Evolutionary conservation across 35 echinoderm and acorn worm genomes (phyloP).

Genomic region (Apostichopus californicus): DNA sequence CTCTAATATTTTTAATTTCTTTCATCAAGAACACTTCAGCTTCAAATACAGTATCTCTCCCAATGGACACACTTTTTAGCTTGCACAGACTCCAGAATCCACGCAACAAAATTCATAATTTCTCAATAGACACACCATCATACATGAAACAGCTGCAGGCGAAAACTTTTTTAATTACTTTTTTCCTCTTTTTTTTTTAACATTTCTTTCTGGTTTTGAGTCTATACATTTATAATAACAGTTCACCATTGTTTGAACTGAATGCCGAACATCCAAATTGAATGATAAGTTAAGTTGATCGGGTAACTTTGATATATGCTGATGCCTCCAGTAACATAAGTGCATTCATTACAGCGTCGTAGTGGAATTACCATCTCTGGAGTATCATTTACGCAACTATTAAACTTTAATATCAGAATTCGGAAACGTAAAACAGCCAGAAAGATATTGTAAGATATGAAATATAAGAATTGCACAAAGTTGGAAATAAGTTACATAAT

Average conservation of each 20-base stretch:
- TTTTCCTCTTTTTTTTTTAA: background rate
- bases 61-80: background rate
- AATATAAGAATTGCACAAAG: too few relatives aligned
- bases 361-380: too few relatives aligned
- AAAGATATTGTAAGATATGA: background rate
- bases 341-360: background rate
- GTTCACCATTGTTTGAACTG: background rate
- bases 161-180: conserved; percentile 1
- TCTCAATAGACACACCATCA: background rate
- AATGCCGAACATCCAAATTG: background rate
- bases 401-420: background rate
- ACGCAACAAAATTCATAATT: background rate
- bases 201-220: too few relatives aligned
- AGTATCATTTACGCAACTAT: background rate
- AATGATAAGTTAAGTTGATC: background rate
- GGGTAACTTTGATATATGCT: background rate
- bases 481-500: too few relatives aligned
- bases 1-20: background rate
- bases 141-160: background rate
- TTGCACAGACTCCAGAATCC: background rate
- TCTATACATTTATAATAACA: background rate
- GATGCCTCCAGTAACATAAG: background rate
- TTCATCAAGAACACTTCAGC: background rate
- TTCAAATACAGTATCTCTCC: background rate
- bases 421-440: background rate